These are phyloP conservation scores for Triplophysa dalaica DNA, from an alignment of 2,113 vertebrate genomes.

Conservation along the genomic window DNA sequence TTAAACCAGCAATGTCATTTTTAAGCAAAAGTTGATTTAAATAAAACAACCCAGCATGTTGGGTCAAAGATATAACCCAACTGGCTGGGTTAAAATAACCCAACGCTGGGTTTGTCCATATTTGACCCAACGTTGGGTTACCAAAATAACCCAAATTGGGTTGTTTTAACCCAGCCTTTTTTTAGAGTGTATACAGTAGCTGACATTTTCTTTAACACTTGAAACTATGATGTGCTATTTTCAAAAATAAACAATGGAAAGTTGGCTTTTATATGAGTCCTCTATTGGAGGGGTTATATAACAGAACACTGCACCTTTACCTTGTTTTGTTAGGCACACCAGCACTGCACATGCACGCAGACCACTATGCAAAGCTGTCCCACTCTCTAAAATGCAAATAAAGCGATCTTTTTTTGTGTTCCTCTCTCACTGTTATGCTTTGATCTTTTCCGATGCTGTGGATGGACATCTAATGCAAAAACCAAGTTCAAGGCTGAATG, in stretches of 20 bases:
- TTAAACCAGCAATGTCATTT: too few relatives aligned
- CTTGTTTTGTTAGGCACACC: neutral
- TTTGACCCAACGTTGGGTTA: too few relatives aligned
- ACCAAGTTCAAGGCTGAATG: conserved; percentile 3
- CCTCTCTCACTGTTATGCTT: conserved; percentile 16
- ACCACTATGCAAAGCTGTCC: neutral
- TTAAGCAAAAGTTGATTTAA: too few relatives aligned
- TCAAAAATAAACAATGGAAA: neutral
- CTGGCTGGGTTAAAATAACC: too few relatives aligned
- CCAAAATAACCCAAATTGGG: too few relatives aligned
- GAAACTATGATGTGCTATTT: neutral
- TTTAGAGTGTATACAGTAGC: neutral
- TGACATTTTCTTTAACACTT: neutral
- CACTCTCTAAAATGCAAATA: conserved; percentile 44
- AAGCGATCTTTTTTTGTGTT: conserved; percentile 16
- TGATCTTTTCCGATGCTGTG: conserved; percentile 28
- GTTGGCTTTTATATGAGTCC: too few relatives aligned
- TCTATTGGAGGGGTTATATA: too few relatives aligned
- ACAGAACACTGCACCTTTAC: neutral
- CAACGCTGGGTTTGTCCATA: too few relatives aligned
- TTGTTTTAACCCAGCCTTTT: too few relatives aligned
- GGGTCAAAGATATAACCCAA: too few relatives aligned
- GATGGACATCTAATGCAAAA: neutral
- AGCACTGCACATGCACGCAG: neutral
- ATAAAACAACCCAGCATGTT: too few relatives aligned